Evolutionary conservation across 2,797 vertebrate genomes (phyloP).

Genomic region (Rhyacichthys aspro): DNA sequence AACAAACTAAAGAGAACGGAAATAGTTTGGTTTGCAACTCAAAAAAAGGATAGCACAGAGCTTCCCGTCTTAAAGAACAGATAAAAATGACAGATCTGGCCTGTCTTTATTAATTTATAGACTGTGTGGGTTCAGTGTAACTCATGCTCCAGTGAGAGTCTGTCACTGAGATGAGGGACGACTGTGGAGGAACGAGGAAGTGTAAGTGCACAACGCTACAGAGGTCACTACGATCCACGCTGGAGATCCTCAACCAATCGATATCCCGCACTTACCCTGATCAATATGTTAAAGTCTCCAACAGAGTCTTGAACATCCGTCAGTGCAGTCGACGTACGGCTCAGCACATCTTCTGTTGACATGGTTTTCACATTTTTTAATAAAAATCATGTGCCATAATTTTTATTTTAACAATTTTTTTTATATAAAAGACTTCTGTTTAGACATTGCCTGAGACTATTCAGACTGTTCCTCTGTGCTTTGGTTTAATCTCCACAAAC

Average conservation of each 20-base stretch:
- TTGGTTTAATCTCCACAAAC: no score
- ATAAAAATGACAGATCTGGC: no score
- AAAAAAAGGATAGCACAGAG: no score
- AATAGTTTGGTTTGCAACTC: no score
- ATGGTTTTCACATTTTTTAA: neutral
- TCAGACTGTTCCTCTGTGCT: no score
- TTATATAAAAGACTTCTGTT: no score
- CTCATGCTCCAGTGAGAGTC: neutral
- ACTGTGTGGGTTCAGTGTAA: neutral
- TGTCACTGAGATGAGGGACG: slow-evolving; percentile 17
- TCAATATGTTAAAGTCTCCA: slow-evolving; percentile 39
- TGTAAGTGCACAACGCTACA: slow-evolving; percentile 17
- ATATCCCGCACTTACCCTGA: slow-evolving; percentile 45
- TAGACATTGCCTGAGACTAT: no score
- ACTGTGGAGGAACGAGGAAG: slow-evolving; percentile 1
- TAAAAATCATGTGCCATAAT: neutral
- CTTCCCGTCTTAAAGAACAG: no score
- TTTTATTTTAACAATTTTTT: no score
- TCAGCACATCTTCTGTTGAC: neutral
- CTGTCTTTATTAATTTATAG: no score
- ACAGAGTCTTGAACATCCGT: slow-evolving; percentile 26
- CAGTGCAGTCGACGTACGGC: slow-evolving; percentile 8
- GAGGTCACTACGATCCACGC: slow-evolving; percentile 24
- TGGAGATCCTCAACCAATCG: slow-evolving; percentile 23
- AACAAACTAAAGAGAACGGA: no score